Base-by-base conservation (phyloP, 2,797 vertebrate genomes). In the Prunella strophiata region DNA sequence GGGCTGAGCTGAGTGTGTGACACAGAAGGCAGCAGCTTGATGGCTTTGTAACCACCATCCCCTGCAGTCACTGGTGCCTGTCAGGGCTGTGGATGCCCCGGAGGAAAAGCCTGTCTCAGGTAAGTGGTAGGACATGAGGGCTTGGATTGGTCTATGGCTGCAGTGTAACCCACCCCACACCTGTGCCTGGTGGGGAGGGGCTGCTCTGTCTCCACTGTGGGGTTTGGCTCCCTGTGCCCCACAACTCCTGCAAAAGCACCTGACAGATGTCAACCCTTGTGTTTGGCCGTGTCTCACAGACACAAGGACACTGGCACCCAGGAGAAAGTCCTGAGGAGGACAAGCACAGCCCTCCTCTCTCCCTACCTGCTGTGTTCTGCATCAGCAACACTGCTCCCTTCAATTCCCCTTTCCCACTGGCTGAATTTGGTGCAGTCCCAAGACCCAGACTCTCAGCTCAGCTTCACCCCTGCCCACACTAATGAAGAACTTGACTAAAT, bases 211-310 rank as follows among this genome's bases (percentile, higher is more conserved):
- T 45, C 21, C 40, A 0, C 51, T 3, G 27, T 2, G 45, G 82
- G 57, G 14, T 65, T 68, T 30, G 30, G 59, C 8, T 75, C 51
- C 72, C 1, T 3, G 34, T 47, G 73, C 61, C 13, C 5, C 40
- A 51, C 29, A 54, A 4, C 62, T 71, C 52, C 13, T n/a, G 87
- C 32, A 5, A 7, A 7, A 80, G 50, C 54, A 30, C 55, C 38
- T 17, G 48, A 2, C 1, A 4, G 57, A 32, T 27, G 76, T 16
- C 78, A 66, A 0, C 5, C 0, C 0, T 3, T 4, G 8, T 27
- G 54, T n/a, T 3, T 21, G 50, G 10, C 52, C 0, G 5, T 34
- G 27, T 19, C 47, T 23, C 21, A 0, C 45, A 32, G 38, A 32
- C 73, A 20, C 36, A 1, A 29, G 58, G 78, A 47, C 62, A 26